These are phyloP conservation scores for Clupea harengus DNA, from an alignment of 2,113 vertebrate genomes.

Conservation along the genomic window DNA sequence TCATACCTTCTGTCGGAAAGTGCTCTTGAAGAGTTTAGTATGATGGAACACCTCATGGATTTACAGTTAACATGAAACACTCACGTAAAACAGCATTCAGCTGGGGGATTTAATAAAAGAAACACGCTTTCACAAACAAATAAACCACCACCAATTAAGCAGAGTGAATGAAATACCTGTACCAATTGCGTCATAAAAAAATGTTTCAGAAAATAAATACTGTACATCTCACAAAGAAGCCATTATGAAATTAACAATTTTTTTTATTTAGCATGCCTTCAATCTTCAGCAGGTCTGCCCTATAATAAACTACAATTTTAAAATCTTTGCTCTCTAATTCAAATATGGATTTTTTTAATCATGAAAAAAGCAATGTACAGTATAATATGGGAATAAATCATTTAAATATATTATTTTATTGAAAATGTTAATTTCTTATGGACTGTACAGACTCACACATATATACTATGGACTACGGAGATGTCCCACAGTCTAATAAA, in stretches of 20 bases:
- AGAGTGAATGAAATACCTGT: conserved; percentile 26
- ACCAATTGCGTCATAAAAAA: conserved; percentile 42
- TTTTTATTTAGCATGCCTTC: conserved; percentile 30
- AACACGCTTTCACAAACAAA: conserved; percentile 30
- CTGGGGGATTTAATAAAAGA: conserved; percentile 43
- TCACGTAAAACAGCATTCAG: conserved; percentile 26
- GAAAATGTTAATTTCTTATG: conserved; percentile 86
- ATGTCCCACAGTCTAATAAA: conserved; percentile 66
- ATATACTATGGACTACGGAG: conserved; percentile 71
- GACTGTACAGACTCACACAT: conserved; percentile 80
- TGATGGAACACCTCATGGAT: neutral
- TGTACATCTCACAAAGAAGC: conserved; percentile 42
- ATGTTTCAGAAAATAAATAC: conserved; percentile 52
- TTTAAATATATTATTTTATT: conserved; percentile 78
- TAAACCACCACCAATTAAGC: conserved; percentile 36
- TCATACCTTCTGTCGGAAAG: neutral
- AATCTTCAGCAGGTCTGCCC: conserved; percentile 32
- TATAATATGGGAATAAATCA: conserved; percentile 42
- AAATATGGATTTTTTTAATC: conserved; percentile 31
- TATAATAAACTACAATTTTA: conserved; percentile 30
- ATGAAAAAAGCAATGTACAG: conserved; percentile 44
- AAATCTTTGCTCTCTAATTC: conserved; percentile 31
- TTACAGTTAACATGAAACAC: conserved; percentile 27
- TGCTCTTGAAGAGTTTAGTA: neutral
- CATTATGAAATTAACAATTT: conserved; percentile 11